Evolutionary conservation across 2,797 vertebrate genomes (phyloP), one percentile per base, ranked within the genome.

Genomic region (Muscicapa striata): DNA sequence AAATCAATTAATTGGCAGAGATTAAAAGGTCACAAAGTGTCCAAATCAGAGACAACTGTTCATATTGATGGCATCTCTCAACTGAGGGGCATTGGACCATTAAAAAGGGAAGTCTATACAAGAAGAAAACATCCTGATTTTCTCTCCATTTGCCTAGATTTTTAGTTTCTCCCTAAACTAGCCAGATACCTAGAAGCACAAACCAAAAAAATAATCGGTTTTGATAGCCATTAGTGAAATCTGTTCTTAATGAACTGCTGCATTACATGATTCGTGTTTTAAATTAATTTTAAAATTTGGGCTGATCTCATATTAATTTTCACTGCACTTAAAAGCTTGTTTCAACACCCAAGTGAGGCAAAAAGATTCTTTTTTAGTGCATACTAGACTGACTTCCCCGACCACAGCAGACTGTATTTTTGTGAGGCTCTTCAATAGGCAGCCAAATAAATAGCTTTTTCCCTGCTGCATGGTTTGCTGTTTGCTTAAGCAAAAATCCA

Each of bases 401-500:
- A 93, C 95, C 51, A 51, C 85, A 92, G 76, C 73, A 95, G 89
- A 90, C 89, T 38, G 91, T 97, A 96, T 97, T 98, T 98, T 97
- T 96, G 81, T 87, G 95, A 96, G 94, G 49, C 58, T 96, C 94
- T 97, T 97, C 96, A 97, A 91, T 88, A 88, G 92, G 78, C 96
- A 95, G 96, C 62, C 95, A 97, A 96, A 97, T 97, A 98, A 98
- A 98, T 97, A 97, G 97, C 93, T 97, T 98, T 98, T 95, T 51
- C 94, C 94, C 94, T 15, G 70, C 91, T 97, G 96, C 94, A 96
- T 95, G 96, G 95, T 97, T 97, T 97, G 95, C 96, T 98, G 97
- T 98, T 97, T 98, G 97, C 96, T 95, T 97, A 96, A 97, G 95
- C 96, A 97, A 97, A 98, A 98, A 98, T 98, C 98, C 97, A 98